Evolutionary conservation across 2,888 invertebrate species (phyloP).

Genomic region (Coremacera marginata): DNA sequence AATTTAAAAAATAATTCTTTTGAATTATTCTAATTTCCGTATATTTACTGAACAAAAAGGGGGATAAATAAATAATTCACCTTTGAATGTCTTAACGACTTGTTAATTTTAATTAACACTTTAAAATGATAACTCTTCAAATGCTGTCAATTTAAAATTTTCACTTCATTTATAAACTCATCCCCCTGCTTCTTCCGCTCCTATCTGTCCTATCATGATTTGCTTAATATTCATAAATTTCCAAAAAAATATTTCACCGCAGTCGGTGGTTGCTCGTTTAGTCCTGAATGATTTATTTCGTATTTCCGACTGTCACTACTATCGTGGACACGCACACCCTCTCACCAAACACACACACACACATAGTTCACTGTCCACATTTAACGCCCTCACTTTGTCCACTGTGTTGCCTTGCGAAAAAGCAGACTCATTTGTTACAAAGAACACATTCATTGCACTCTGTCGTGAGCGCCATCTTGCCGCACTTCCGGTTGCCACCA

Average conservation of each 20-base stretch:
- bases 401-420: slow-evolving; percentile 13
- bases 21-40: too few species aligned
- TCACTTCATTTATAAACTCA: not conserved
- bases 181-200: not conserved
- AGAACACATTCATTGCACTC: slow-evolving; percentile 29
- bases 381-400: not conserved
- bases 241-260: slow-evolving; percentile 19
- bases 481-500: slow-evolving; percentile 34
- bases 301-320: slow-evolving; percentile 16
- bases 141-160: not conserved
- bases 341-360: too few species aligned
- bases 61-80: too few species aligned
- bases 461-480: slow-evolving; percentile 27
- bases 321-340: not conserved
- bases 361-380: not conserved
- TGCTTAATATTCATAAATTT: slow-evolving; percentile 28
- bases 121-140: not conserved
- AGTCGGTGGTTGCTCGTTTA: slow-evolving; percentile 16
- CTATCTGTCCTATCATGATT: not conserved
- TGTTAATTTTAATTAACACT: too few species aligned
- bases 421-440: slow-evolving; percentile 33
- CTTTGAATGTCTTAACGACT: too few species aligned
- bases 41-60: too few species aligned
- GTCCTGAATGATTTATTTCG: slow-evolving; percentile 30
- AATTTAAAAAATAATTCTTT: too few species aligned